Percentiles rank a stretch among this genome's conserved stretches.
These are phyloP conservation scores for Pristionchus entomophagus DNA, from an alignment of 2,888 invertebrate species.

Conservation along the genomic window DNA sequence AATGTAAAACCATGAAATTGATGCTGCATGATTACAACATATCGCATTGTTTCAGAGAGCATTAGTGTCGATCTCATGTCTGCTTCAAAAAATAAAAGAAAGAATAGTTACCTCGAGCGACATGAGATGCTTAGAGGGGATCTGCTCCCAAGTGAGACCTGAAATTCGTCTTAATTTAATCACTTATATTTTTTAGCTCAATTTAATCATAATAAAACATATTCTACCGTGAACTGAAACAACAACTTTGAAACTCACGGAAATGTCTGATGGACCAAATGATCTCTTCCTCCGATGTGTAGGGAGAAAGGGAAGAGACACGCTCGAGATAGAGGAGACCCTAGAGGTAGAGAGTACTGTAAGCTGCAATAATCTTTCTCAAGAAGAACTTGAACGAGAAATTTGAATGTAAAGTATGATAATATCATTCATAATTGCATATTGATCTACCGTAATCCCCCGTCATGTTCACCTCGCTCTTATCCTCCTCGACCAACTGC, in stretches of 20 bases:
- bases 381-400: too few relatives aligned
- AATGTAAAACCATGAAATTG: too few relatives aligned
- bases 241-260: conserved; percentile 39
- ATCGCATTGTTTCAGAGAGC: too few relatives aligned
- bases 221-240: neutral
- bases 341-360: neutral
- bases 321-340: conserved; percentile 62
- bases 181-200: neutral
- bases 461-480: conserved; percentile 51
- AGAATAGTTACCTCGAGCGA: conserved; percentile 48
- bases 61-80: too few relatives aligned
- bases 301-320: conserved; percentile 55
- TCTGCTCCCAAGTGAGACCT: conserved; percentile 82
- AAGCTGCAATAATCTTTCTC: neutral
- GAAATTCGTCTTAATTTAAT: conserved; percentile 14
- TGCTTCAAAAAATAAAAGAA: neutral
- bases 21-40: too few relatives aligned
- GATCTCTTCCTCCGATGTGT: conserved; percentile 53
- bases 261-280: conserved; percentile 56
- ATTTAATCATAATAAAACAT: neutral
- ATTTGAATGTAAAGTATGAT: too few relatives aligned
- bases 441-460: neutral
- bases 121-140: conserved; percentile 83
- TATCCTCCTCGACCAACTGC: conserved; percentile 54
- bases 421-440: too few relatives aligned